Conservation (phyloP, 1,140 invertebrate species). For the Globodera rostochiensis region DNA sequence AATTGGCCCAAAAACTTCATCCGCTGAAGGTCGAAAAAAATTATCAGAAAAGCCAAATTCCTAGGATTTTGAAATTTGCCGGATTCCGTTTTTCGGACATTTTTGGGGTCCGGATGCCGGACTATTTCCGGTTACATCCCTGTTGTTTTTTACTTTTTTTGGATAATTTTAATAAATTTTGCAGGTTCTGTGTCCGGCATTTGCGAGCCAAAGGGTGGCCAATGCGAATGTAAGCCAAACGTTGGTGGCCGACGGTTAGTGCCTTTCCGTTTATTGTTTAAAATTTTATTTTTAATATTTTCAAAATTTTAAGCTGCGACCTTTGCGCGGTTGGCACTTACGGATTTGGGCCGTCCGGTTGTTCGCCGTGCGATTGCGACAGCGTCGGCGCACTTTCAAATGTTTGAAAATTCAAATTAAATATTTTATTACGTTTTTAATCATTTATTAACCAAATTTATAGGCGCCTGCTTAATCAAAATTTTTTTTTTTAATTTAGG, state of each 20-base stretch:
- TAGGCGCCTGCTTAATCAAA: too few relatives aligned
- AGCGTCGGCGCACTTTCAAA: conserved; percentile 89
- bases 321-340: conserved; percentile 91
- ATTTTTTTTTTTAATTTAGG: background rate
- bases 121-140: too few relatives aligned
- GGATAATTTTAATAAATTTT: too few relatives aligned
- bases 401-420: conserved; percentile 67
- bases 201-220: conserved; percentile 83
- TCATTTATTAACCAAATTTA: too few relatives aligned
- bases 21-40: too few relatives aligned
- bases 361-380: conserved; percentile 90
- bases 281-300: conserved; percentile 13
- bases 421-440: too few relatives aligned
- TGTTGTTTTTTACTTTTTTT: too few relatives aligned
- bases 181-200: conserved; percentile 82
- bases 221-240: conserved; percentile 89
- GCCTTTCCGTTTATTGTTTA: background rate
- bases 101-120: too few relatives aligned
- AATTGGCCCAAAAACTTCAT: too few relatives aligned
- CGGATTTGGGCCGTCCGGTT: conserved; percentile 91
- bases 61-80: too few relatives aligned
- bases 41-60: too few relatives aligned
- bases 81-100: too few relatives aligned
- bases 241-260: conserved; percentile 78
- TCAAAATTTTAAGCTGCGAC: conserved; percentile 76